Evolutionary conservation across 2,113 vertebrate genomes (phyloP), one percentile per base, ranked within the genome.

Genomic region (Setophaga coronata): DNA sequence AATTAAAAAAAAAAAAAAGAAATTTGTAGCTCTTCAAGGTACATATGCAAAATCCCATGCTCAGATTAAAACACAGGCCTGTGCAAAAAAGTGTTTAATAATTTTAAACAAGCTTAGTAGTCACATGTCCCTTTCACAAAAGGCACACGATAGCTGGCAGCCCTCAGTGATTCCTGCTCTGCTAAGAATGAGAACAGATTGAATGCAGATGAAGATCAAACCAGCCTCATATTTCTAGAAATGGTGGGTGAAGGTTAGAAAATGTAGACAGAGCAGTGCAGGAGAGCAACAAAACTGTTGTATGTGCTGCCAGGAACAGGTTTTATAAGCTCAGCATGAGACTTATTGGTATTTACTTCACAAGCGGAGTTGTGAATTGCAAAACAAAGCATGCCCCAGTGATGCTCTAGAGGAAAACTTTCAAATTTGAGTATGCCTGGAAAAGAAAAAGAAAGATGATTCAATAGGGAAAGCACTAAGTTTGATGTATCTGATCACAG

Each of bases 321-420:
- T 87, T 97, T 95, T 82, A 67, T 92, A 70, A 40, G 33, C 82
- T 77, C 4, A 0, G 38, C 7, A 1, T 87, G 74, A 93, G 87
- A 93, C 58, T 80, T 94, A 90, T 24, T 91, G 78, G 84, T 85
- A 96, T 94, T 96, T 96, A 77, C 58, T 88, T 97, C 84, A 95
- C 84, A 93, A 89, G 81, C 77, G 54, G 57, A 82, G 74, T 34
- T 94, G 94, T 70, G 87, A 96, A 91, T 87, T 95, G 73, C 73
- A 94, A 96, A 95, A 95, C 64, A 94, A 95, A 95, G 42, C 66
- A 93, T 82, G 50, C 82, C 85, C 90, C 42, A 88, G 94, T 86
- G 85, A 92, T 1, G 13, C 28, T 80, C 45, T n/a, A 69, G 60
- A 91, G 80, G 58, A 92, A 91, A 89, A 82, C 36, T 89, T 95